A percentile compares a stretch with the other conserved stretches of the same genome.
phyloP scores from a whole-genome alignment of 30 jellyfish, hydroid and myxozoan genomes.

The Catostylus mosaicus region DNA sequence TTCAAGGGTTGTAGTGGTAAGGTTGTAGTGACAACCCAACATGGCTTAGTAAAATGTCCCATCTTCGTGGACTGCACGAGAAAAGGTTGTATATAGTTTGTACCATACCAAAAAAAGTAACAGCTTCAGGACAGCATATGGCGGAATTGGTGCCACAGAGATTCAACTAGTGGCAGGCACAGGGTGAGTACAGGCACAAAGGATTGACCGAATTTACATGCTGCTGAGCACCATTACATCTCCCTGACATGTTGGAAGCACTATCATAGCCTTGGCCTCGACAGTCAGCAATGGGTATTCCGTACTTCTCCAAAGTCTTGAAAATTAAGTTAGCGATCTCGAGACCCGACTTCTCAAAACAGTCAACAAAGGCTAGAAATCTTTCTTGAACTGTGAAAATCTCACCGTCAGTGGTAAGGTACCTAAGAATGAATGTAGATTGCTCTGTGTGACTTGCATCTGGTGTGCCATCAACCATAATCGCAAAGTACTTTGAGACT shows the following conservation, averaged over 20 bases:
- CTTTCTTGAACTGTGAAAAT: constrained; percentile 18
- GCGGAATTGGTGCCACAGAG: too few species aligned
- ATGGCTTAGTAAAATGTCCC: constrained; percentile 44
- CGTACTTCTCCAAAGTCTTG: constrained; percentile 39
- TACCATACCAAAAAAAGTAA: too few species aligned
- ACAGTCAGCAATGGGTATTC: constrained; percentile 57
- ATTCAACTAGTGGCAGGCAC: too few species aligned
- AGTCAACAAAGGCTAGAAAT: constrained; percentile 41
- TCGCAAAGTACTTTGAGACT: constrained; percentile 18
- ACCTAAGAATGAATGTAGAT: constrained; percentile 44
- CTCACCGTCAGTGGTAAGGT: constrained; percentile 26
- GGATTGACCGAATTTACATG: constrained; percentile 37
- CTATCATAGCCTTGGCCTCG: constrained; percentile 70
- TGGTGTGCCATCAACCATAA: constrained; percentile 50
- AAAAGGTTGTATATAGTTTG: constrained; percentile 56
- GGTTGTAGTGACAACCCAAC: constrained; percentile 63
- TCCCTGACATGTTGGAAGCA: constrained; percentile 71
- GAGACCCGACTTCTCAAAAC: constrained; percentile 38
- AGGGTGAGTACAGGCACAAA: constrained; percentile 52
- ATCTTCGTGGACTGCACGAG: constrained; percentile 25
- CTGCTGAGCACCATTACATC: constrained; percentile 61
- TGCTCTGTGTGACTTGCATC: constrained; percentile 54
- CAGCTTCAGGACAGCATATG: too few species aligned
- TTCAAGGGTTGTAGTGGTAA: constrained; percentile 28
- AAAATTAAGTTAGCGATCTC: constrained; percentile 45